Evolutionary conservation across 2,113 vertebrate genomes (phyloP).

Genomic region (Budorcas taxicolor): DNA sequence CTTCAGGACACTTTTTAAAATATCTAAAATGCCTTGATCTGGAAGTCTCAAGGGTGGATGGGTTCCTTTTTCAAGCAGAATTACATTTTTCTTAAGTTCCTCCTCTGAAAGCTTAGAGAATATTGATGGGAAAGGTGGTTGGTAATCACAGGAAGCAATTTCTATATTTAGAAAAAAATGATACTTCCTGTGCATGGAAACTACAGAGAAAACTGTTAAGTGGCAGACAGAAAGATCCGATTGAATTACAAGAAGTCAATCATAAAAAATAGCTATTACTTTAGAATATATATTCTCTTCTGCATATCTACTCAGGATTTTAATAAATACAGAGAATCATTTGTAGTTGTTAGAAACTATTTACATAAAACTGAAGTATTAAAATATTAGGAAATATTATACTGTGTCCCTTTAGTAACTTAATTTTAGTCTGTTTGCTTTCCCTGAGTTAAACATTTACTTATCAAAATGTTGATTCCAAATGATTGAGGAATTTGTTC

Average conservation of each 20-base stretch:
- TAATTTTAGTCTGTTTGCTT: background rate
- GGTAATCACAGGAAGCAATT: conserved; percentile 30
- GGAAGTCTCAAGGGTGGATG: background rate
- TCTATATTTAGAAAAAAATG: background rate
- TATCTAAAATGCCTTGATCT: background rate
- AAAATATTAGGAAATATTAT: background rate
- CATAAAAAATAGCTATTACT: background rate
- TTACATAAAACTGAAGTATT: background rate
- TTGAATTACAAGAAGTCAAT: background rate
- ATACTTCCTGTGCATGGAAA: background rate
- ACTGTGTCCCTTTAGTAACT: background rate
- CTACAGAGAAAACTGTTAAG: background rate
- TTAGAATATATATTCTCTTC: background rate
- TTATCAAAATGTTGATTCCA: background rate
- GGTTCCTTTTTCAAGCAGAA: conserved; percentile 36
- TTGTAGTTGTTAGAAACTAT: background rate
- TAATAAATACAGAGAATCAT: background rate
- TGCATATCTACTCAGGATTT: background rate
- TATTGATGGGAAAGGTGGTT: conserved; percentile 19
- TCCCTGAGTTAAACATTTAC: background rate
- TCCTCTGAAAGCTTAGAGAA: conserved; percentile 19
- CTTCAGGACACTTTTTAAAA: background rate
- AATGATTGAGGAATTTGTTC: background rate
- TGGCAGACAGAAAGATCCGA: background rate
- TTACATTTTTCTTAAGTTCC: conserved; percentile 44